Evolutionary conservation across 2,888 invertebrate species (phyloP).

Genomic region (Baronia brevicornis): DNA sequence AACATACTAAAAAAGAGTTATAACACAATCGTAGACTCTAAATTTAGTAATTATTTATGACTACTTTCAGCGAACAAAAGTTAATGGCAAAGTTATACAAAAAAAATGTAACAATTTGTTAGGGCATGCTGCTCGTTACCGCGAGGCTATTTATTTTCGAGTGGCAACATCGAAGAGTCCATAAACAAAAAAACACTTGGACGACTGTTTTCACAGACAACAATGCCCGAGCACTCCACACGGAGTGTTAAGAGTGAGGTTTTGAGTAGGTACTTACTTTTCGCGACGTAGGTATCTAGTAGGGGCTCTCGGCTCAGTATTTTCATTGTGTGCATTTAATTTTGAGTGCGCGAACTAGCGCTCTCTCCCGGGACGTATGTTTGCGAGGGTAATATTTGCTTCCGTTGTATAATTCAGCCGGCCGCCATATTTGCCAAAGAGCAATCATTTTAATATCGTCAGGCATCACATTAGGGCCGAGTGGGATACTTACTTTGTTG

Average conservation of each 20-base stretch:
- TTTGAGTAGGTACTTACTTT: slow-evolving; percentile 67
- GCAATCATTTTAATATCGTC: slow-evolving; percentile 79
- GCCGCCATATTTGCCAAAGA: slow-evolving; percentile 78
- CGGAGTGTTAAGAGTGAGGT: slow-evolving; percentile 63
- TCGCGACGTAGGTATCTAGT: slow-evolving; percentile 70
- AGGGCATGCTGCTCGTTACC: slow-evolving; percentile 66
- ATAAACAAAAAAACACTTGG: slow-evolving; percentile 74
- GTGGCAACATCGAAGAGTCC: slow-evolving; percentile 71
- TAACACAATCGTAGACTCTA: neutral
- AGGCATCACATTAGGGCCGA: slow-evolving; percentile 70
- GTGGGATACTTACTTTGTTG: slow-evolving; percentile 57
- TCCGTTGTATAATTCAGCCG: slow-evolving; percentile 78
- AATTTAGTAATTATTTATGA: slow-evolving; percentile 11
- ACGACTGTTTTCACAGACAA: slow-evolving; percentile 72
- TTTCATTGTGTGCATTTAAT: slow-evolving; percentile 80
- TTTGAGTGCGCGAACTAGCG: slow-evolving; percentile 79
- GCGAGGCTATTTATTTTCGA: slow-evolving; percentile 67
- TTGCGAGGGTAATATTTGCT: slow-evolving; percentile 78
- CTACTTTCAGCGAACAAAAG: slow-evolving; percentile 30
- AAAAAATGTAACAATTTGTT: slow-evolving; percentile 66
- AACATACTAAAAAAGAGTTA: no score
- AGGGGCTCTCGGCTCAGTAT: slow-evolving; percentile 67
- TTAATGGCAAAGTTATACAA: slow-evolving; percentile 55
- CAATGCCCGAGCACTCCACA: slow-evolving; percentile 53
- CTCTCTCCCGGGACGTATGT: slow-evolving; percentile 75